Evolutionary conservation across 2,888 invertebrate species (phyloP), one percentile per base, ranked within the genome.

Genomic region (Eudemis profundana): DNA sequence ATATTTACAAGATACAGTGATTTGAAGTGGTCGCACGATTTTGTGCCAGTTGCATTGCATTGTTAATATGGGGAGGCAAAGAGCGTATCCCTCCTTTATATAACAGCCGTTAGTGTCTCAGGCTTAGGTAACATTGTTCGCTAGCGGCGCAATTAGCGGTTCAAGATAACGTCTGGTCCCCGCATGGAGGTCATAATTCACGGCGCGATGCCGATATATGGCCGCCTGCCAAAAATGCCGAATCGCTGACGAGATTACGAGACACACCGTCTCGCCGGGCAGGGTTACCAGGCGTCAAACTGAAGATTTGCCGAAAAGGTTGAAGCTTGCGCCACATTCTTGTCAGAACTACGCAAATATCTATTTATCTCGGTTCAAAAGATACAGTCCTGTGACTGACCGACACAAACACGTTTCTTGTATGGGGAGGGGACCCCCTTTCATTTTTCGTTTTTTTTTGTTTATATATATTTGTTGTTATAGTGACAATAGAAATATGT

Each of bases 261-360:
- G 84, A 81, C 84, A 80, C 67, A 75, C 77, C 73, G 84, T 86
- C 85, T 84, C 75, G 36, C 66, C 40, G 47, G 47, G 62, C 66
- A 46, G 40, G 17, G 50, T 12, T 33, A 29, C 15, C 29, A 19
- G 21, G 33, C 33, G 2, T 10, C 8, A 10, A 33, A 33, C 33
- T 33, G 2, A 33, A 33, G 10, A 10, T 33, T 8, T 33, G 33
- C 7, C 33, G 1, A 2, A n/a, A n/a, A n/a, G n/a, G n/a, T n/a
- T n/a, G n/a, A n/a, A n/a, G n/a, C n/a, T n/a, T n/a, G n/a, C n/a
- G n/a, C n/a, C n/a, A n/a, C n/a, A n/a, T n/a, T n/a, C n/a, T n/a
- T n/a, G n/a, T n/a, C n/a, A n/a, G n/a, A n/a, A n/a, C n/a, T n/a
- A n/a, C n/a, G n/a, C n/a, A n/a, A n/a, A n/a, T n/a, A n/a, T n/a